Evolutionary conservation across 2,113 vertebrate genomes (phyloP), one percentile per base, ranked within the genome.

Genomic region (Gracilinanus agilis): DNA sequence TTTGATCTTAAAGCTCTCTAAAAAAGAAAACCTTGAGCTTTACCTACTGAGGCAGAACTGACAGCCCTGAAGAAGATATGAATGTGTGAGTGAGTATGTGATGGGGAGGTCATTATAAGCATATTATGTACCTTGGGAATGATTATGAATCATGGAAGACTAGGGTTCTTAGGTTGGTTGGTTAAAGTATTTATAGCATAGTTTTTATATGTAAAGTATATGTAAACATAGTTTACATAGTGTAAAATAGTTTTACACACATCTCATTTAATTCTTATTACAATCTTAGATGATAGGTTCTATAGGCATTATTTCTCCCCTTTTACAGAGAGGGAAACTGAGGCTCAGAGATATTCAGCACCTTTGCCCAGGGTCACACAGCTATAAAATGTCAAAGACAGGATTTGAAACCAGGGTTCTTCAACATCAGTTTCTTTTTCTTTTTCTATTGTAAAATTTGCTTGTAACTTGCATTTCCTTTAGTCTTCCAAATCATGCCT

Each of bases 401-500:
- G 34, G 5, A 83, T 83, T 83, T 83, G n/a, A 90, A 44, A 53
- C 12, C 24, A 44, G 89, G 67, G 24, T 61, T 88, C 49, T 53
- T 40, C 49, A 44, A 83, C 53, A 2, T 2, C 67, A 13, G 53
- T 54, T 91, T 90, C 89, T 92, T 27, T 95, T 95, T 49, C 90
- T 91, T 56, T 83, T 91, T 75, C 27, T 90, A 8, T 23, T 56
- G 10, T 88, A n/a, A 54, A 55, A 1, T 24, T 10, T n/a, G 0
- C 90, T 44, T 89, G 90, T 27, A 88, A 21, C 10, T 89, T 83
- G 16, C 75, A 54, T 44, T 90, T 91, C 55, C 25, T 88, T 75
- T 2, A 0, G 44, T 92, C 95, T 93, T 88, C 89, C 44, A 89
- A 55, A 67, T 53, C 25, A 92, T 88, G 83, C 90, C 55, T 16